These are phyloP conservation scores for Aphidoletes aphidimyza DNA, from an alignment of 2,888 invertebrate species.

Conservation along the genomic window DNA sequence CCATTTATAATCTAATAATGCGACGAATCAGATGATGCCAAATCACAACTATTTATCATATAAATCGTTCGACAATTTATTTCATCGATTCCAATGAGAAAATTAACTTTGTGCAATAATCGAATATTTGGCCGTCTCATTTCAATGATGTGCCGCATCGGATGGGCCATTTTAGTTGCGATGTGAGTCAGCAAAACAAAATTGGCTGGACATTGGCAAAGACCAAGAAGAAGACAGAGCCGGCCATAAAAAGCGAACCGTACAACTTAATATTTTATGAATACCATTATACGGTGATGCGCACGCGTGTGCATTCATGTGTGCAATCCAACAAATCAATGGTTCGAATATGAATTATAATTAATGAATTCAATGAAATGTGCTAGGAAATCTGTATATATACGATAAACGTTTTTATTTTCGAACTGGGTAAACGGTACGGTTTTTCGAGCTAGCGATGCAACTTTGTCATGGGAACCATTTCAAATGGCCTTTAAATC, in stretches of 20 bases:
- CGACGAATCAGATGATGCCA: not conserved
- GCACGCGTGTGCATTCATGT: slow-evolving; percentile 37
- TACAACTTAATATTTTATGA: slow-evolving; percentile 41
- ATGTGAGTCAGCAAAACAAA: not conserved
- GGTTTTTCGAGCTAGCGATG: not conserved
- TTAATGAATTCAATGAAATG: slow-evolving; percentile 48
- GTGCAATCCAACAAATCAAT: slow-evolving; percentile 24
- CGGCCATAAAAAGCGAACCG: not conserved
- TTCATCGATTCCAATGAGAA: slow-evolving; percentile 19
- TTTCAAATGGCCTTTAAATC: no score
- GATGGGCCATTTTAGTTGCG: not conserved
- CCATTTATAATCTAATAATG: slow-evolving; percentile 38
- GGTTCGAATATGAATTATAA: slow-evolving; percentile 18
- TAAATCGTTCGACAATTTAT: slow-evolving; percentile 17
- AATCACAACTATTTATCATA: slow-evolving; percentile 43
- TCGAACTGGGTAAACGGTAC: no score
- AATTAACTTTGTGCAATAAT: slow-evolving; percentile 14
- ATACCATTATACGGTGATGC: slow-evolving; percentile 24
- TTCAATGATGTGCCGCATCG: not conserved
- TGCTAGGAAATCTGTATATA: no score
- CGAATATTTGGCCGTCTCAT: not conserved
- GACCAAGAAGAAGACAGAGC: not conserved
- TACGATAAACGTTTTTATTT: not conserved
- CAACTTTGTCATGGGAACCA: not conserved
- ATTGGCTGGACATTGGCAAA: not conserved